Conservation (phyloP, 2,113 vertebrate genomes). For the Sapayoa aenigma region DNA sequence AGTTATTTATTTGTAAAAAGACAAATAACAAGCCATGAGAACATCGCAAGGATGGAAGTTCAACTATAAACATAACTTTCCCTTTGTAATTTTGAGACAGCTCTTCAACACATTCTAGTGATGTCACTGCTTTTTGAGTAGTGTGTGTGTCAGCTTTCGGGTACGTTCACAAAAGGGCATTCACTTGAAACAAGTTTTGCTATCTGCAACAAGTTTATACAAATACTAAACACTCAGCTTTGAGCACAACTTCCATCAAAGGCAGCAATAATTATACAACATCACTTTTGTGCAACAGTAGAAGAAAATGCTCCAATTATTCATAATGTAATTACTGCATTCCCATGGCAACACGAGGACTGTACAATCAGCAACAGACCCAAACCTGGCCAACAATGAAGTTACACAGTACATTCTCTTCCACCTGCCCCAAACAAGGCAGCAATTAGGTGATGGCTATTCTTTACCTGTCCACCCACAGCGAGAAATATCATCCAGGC, state of each 20-base stretch:
- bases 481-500: not conserved
- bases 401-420: not conserved
- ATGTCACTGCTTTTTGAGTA: not conserved
- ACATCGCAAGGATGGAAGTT: not conserved
- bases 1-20: not conserved
- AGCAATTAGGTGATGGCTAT: not conserved
- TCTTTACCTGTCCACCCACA: constrained; percentile 41
- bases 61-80: not conserved
- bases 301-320: constrained; percentile 13
- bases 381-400: not conserved
- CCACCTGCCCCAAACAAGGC: not conserved
- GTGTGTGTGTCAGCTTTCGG: not conserved
- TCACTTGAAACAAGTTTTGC: not conserved
- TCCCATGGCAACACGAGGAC: constrained; percentile 37
- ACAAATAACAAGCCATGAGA: not conserved
- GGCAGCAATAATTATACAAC: not conserved
- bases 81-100: not conserved
- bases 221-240: not conserved
- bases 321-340: constrained; percentile 17
- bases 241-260: not conserved
- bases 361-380: not conserved
- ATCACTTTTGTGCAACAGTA: not conserved
- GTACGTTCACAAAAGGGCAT: not conserved
- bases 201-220: not conserved
- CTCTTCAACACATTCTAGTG: not conserved